phyloP scores from a whole-genome alignment of 1,140 invertebrate species.

The Zelostemma sp. region DNA sequence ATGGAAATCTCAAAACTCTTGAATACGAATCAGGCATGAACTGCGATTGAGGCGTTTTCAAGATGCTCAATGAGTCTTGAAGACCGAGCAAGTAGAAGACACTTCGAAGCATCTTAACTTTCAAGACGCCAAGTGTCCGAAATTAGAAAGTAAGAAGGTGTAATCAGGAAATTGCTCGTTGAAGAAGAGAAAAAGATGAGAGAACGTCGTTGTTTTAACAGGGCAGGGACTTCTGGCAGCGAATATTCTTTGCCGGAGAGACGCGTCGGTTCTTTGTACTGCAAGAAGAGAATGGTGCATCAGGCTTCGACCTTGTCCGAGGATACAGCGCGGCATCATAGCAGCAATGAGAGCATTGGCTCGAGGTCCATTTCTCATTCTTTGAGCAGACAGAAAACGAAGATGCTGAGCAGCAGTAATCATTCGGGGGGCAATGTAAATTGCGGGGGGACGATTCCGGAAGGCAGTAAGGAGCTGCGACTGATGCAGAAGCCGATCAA shows the following conservation, averaged over 20 bases:
- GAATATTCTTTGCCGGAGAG: constrained; percentile 73
- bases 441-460: constrained; percentile 63
- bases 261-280: constrained; percentile 68
- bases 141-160: background rate
- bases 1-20: too few species aligned
- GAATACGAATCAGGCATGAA: too few species aligned
- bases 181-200: constrained; percentile 29
- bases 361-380: constrained; percentile 63
- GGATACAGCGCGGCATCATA: constrained; percentile 74
- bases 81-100: too few species aligned
- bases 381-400: constrained; percentile 58
- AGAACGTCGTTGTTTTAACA: constrained; percentile 44
- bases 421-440: constrained; percentile 54
- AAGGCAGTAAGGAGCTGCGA: constrained; percentile 64
- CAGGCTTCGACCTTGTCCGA: constrained; percentile 72
- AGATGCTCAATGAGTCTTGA: too few species aligned
- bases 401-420: constrained; percentile 59
- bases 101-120: too few species aligned
- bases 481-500: constrained; percentile 70
- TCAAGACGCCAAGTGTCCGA: background rate
- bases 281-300: constrained; percentile 70
- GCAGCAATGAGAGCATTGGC: constrained; percentile 81
- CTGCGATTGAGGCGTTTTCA: too few species aligned
- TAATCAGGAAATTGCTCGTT: too few species aligned
- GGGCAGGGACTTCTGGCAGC: constrained; percentile 74